phyloP scores from a whole-genome alignment of 2,113 vertebrate genomes.

The Vireo altiloquus region DNA sequence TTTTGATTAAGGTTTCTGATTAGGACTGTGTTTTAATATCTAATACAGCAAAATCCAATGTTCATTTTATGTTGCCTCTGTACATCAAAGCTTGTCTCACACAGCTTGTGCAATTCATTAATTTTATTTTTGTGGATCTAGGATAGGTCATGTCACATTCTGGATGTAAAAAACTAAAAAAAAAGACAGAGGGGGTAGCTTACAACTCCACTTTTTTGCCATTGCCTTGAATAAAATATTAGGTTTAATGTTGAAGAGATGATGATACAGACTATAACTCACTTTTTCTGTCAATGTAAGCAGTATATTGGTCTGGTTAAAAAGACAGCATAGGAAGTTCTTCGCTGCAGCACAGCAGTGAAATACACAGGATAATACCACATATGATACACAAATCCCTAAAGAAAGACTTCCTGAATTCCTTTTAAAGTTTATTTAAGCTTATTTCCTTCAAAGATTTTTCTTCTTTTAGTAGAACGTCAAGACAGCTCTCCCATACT shows the following conservation, averaged over 20 bases:
- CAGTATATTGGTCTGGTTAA: neutral
- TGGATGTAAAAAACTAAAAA: neutral
- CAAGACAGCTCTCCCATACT: neutral
- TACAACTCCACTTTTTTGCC: neutral
- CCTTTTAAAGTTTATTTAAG: constrained; percentile 20
- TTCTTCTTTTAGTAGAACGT: neutral
- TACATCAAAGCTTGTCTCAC: neutral
- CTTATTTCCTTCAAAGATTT: constrained; percentile 15
- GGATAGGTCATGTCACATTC: neutral
- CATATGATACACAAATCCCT: neutral
- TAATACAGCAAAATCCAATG: neutral
- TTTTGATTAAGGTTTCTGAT: constrained; percentile 24
- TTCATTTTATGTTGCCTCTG: neutral
- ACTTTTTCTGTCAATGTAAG: neutral
- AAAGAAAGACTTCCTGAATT: constrained; percentile 8
- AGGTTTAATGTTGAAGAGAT: neutral
- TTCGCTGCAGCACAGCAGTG: neutral
- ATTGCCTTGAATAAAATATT: neutral
- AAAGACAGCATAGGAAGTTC: neutral
- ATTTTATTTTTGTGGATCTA: neutral
- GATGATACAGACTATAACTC: neutral
- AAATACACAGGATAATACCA: neutral
- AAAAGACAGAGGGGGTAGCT: neutral
- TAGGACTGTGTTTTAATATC: neutral
- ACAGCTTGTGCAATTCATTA: neutral